Evolutionary conservation across 2,113 vertebrate genomes (phyloP), one percentile per base, ranked within the genome.

Genomic region (Phoxinus phoxinus): DNA sequence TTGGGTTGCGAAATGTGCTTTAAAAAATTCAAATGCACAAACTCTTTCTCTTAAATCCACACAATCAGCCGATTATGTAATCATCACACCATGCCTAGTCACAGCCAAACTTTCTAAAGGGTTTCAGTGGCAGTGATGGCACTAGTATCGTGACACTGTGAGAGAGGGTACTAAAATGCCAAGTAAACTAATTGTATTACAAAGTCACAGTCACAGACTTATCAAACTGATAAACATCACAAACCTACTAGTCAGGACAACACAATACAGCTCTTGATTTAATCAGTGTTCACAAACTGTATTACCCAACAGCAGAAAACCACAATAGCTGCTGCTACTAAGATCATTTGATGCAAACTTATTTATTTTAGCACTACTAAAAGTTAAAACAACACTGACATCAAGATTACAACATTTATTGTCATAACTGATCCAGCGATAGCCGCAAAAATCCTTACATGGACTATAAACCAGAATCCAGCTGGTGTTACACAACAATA

Each of bases 391-490:
- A 81, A 81, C 44, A 63, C 11, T 41, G 32, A 53, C 11, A 23
- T 41, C 23, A 59, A 79, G 53, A 79, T 37, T 63, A 80, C 77
- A 80, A 67, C 27, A 35, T 81, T 67, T 81, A 46, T 81, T 30
- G 11, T 41, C 75, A 37, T 59, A 80, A 80, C 9, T 23, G 61
- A 81, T 51, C 77, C 56, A 19, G 32, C 77, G 25, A 67, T 15
- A 69, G 44, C 17, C 6, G 4, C 23, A 25, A 44, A 59, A 80
- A 80, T 67, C 30, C 61, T 15, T 53, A 13, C 53, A 69, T 32
- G 21, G 44, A 51, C 79, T 67, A 32, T 63, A 48, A 46, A 81
- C 46, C 25, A 48, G 61, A 51, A 69, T 35, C 13, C 44, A 32
- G 25, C 61, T 51, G 27, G 61, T 58, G 46, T 15, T 67, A 11